phyloP scores from a whole-genome alignment of 2,888 invertebrate genomes.

The Chirona hameri region DNA sequence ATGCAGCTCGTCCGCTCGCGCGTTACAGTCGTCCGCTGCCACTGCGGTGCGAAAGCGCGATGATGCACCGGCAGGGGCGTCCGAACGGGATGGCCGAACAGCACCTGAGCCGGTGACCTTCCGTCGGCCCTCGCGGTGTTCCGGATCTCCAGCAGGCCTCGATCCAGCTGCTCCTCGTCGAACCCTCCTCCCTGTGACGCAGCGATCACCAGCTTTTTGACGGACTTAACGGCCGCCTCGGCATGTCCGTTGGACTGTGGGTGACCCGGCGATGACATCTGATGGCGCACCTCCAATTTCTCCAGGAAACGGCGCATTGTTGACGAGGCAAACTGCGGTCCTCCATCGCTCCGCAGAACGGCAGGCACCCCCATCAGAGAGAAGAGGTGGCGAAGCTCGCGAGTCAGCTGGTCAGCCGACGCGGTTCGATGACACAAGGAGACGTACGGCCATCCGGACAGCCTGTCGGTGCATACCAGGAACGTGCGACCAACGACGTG shows the following conservation, averaged over 20 bases:
- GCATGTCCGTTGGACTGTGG: background rate
- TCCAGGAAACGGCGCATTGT: background rate
- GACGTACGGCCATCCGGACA: background rate
- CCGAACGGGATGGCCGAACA: background rate
- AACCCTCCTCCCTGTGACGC: background rate
- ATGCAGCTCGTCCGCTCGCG: background rate
- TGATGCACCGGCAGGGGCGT: background rate
- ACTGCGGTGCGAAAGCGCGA: background rate
- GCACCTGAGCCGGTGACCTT: background rate
- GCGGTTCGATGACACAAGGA: background rate
- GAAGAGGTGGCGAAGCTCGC: background rate
- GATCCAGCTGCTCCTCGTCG: background rate
- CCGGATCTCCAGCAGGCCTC: background rate
- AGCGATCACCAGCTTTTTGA: background rate
- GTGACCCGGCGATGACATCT: background rate
- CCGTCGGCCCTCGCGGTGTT: background rate
- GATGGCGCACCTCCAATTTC: background rate
- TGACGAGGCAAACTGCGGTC: background rate
- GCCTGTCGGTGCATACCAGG: background rate
- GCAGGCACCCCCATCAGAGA: background rate
- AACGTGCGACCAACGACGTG: too few species aligned
- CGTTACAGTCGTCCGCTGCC: background rate
- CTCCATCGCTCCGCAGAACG: background rate
- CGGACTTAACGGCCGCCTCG: background rate
- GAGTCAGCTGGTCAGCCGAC: background rate